phyloP scores from a whole-genome alignment of 2,888 invertebrate species.

The Eudasyphora cyanicolor region DNA sequence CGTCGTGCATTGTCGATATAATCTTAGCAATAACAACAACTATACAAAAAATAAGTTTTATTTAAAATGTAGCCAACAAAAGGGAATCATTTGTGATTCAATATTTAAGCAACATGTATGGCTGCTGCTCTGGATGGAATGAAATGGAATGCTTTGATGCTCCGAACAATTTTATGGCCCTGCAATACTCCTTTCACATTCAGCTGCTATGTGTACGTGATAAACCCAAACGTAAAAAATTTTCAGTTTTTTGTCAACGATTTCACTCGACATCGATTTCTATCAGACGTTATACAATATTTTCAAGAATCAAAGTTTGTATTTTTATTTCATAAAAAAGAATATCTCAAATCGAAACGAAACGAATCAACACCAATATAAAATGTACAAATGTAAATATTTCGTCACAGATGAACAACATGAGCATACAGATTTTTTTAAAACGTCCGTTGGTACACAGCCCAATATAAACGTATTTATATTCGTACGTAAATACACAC shows the following conservation, averaged over 20 bases:
- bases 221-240: slow-evolving; percentile 20
- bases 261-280: slow-evolving; percentile 16
- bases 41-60: background rate
- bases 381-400: slow-evolving; percentile 9
- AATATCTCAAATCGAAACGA: background rate
- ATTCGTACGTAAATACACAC: background rate
- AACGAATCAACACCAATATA: slow-evolving; percentile 6
- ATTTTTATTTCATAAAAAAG: background rate
- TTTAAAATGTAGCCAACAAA: slow-evolving; percentile 9
- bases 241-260: slow-evolving; percentile 2
- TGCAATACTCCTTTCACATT: background rate
- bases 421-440: slow-evolving; percentile 23
- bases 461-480: background rate
- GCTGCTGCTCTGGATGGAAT: too few species aligned
- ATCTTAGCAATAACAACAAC: background rate
- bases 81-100: slow-evolving; percentile 16
- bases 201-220: slow-evolving; percentile 13
- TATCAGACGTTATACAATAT: slow-evolving; percentile 16
- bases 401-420: slow-evolving; percentile 30
- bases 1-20: too few species aligned
- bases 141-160: too few species aligned
- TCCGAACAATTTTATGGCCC: background rate
- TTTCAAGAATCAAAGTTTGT: background rate
- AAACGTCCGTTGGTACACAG: slow-evolving; percentile 1
- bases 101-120: slow-evolving; percentile 16